Percentiles rank a stretch among this genome's conserved stretches.
Conservation (phyloP, 2,113 vertebrate species). For the Calidris pygmaea region DNA sequence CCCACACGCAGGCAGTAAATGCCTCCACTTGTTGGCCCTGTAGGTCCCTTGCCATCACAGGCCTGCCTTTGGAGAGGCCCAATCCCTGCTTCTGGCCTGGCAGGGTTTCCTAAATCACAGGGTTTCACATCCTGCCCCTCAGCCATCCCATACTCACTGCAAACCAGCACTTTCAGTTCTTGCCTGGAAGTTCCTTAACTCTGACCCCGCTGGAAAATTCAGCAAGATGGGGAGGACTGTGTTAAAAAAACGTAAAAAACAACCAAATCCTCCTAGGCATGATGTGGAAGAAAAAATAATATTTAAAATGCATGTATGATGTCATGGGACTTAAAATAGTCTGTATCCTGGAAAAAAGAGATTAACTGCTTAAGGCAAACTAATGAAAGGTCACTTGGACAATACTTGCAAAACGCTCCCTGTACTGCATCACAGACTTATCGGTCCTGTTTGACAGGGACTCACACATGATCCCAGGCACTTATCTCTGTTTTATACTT, state of each 20-base stretch:
- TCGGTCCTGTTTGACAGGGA: constrained; percentile 60
- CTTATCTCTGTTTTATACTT: constrained; percentile 69
- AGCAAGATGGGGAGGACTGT: neutral
- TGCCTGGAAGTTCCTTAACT: constrained; percentile 20
- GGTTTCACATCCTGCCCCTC: constrained; percentile 6
- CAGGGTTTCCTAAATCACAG: neutral
- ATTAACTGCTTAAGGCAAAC: constrained; percentile 64
- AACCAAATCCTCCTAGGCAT: neutral
- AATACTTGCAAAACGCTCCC: constrained; percentile 44
- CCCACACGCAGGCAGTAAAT: neutral
- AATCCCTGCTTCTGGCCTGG: constrained; percentile 17
- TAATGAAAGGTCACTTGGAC: constrained; percentile 67
- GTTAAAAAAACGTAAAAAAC: neutral
- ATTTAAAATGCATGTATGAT: constrained; percentile 45
- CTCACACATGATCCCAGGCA: constrained; percentile 65
- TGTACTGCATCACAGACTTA: constrained; percentile 56
- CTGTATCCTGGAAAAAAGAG: constrained; percentile 50
- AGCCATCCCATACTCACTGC: neutral
- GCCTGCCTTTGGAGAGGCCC: neutral
- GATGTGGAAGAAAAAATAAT: constrained; percentile 30
- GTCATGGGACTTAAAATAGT: constrained; percentile 63
- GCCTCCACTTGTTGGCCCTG: neutral
- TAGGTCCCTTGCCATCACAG: neutral
- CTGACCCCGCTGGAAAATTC: neutral
- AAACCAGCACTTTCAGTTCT: neutral